These are phyloP conservation scores for Sinonovacula constricta DNA, from an alignment of 1,140 invertebrate species.

Conservation along the genomic window DNA sequence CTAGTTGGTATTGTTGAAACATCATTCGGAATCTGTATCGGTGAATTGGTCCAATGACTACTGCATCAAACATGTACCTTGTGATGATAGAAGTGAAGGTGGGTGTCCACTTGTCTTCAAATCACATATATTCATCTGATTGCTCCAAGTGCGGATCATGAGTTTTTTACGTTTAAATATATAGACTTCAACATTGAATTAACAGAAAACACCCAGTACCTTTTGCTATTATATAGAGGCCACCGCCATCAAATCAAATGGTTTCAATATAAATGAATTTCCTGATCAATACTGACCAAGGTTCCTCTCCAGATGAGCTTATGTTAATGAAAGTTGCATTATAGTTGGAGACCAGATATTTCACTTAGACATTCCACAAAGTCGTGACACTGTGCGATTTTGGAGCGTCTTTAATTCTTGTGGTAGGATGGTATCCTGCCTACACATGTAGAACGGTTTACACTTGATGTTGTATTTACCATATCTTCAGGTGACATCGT, in stretches of 20 bases:
- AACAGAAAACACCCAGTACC: not conserved
- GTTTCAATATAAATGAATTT: not conserved
- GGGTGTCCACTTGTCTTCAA: not conserved
- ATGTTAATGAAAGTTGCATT: not conserved
- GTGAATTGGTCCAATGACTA: not conserved
- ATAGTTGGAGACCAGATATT: slow-evolving; percentile 12
- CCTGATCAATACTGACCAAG: not conserved
- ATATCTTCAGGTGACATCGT: slow-evolving; percentile 19
- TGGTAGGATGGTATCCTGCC: slow-evolving; percentile 8
- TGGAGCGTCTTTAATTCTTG: slow-evolving; percentile 1
- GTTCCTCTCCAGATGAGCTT: slow-evolving; percentile 2
- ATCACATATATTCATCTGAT: not conserved
- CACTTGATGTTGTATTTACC: slow-evolving; percentile 40
- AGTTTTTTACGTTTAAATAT: not conserved
- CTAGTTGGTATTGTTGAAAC: not conserved
- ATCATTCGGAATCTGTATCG: not conserved
- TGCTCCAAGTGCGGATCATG: not conserved
- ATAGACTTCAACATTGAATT: not conserved
- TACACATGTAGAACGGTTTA: slow-evolving; percentile 33
- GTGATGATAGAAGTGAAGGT: not conserved
- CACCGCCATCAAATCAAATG: slow-evolving; percentile 22
- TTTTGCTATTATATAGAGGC: not conserved
- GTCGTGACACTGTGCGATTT: slow-evolving; percentile 2
- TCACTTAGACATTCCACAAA: slow-evolving; percentile 3
- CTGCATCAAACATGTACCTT: not conserved